Percentiles rank a stretch among this genome's conserved stretches.
Conservation (phyloP, 1,140 invertebrate species). For the Drosophila parabipectinata region DNA sequence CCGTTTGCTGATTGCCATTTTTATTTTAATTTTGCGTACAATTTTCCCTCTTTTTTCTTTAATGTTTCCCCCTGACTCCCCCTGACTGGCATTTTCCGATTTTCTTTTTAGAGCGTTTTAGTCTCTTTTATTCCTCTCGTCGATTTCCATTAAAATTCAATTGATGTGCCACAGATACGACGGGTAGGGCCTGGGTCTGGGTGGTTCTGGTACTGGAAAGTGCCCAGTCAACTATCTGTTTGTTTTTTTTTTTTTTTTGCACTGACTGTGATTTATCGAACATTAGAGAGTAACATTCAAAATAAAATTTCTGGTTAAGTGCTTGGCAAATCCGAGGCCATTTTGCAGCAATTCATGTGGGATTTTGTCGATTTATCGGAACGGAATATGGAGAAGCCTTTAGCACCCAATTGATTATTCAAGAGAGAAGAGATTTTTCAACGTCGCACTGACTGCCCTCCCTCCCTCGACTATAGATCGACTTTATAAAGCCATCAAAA, state of each 20-base stretch:
- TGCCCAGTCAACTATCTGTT: constrained; percentile 65
- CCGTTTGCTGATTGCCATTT: constrained; percentile 71
- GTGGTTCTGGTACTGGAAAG: constrained; percentile 17
- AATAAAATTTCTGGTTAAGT: constrained; percentile 78
- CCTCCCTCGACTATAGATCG: too few relatives aligned
- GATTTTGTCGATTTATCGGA: constrained; percentile 36
- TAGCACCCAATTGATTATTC: too few relatives aligned
- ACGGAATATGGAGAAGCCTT: neutral
- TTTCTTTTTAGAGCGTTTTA: constrained; percentile 75
- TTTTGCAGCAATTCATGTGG: constrained; percentile 77
- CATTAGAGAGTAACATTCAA: constrained; percentile 76
- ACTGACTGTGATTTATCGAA: constrained; percentile 69
- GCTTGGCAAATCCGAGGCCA: constrained; percentile 68
- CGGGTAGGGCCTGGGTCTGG: neutral
- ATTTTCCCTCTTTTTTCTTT: constrained; percentile 65
- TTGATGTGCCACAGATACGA: constrained; percentile 66
- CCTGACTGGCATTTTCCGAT: too few relatives aligned
- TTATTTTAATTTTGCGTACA: constrained; percentile 74
- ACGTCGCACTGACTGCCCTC: too few relatives aligned
- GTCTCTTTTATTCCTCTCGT: constrained; percentile 82
- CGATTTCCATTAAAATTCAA: constrained; percentile 83
- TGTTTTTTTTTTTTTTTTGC: constrained; percentile 31
- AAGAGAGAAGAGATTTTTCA: too few relatives aligned
- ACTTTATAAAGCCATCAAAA: constrained; percentile 67
- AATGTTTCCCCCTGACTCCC: constrained; percentile 5